Base-by-base conservation (phyloP, 2,888 invertebrate species). In the Archips crataeganus region DNA sequence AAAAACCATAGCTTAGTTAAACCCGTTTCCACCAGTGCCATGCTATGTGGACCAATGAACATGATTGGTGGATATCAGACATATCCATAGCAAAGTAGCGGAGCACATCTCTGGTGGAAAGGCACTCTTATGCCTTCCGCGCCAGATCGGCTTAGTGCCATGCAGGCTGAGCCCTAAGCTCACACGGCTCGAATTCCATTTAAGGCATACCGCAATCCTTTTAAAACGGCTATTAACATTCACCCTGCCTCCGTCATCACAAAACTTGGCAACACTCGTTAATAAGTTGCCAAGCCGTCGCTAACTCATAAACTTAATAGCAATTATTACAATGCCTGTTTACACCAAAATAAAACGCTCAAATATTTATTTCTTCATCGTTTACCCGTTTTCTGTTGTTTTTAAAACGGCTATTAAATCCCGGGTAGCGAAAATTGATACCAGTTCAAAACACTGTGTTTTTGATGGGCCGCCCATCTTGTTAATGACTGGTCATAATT, bases 241-340 rank as follows among this genome's bases (percentile, higher is more conserved):
- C 69, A 65, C 15, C 64, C 60, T 42, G 61, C 64, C 54, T 51
- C 60, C 70, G 23, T n/a, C 59, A 60, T 60, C 69, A 54, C 45
- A 13, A 34, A 69, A 74, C 74, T 74, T 74, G 60, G 8, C 13
- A 70, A 70, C 64, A 65, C 69, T 70, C 74, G 74, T 74, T 74
- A 70, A 64, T 60, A 70, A 74, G 42, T 74, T 65, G 49, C 42
- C 15, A 73, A 69, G 62, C 57, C 54, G 66, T 57, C 23, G 51
- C 51, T 39, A 67, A 74, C 69, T 70, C 70, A 65, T 70, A 73
- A 73, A 73, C 68, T 64, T 73, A 70, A 74, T 74, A 65, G 69
- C 73, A 73, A 73, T 73, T 73, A 70, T 74, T 70, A 74, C 74
- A 74, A 65, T 65, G 65, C 70, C 70, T 64, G 74, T 74, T 74